These are phyloP conservation scores for Pararge aegeria DNA, from an alignment of 1,140 invertebrate species.

Conservation along the genomic window DNA sequence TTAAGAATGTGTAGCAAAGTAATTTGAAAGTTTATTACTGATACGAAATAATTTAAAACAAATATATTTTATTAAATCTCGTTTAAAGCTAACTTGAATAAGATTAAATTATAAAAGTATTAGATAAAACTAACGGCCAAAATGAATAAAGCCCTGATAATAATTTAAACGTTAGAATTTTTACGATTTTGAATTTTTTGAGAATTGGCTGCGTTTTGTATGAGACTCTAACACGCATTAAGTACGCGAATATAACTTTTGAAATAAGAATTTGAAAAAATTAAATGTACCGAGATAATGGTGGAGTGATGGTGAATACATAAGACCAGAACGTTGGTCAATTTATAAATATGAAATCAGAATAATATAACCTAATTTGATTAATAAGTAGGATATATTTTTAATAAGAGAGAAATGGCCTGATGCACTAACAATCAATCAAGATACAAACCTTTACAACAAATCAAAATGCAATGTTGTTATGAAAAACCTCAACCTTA, in stretches of 20 bases:
- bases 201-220: not conserved
- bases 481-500: too few relatives aligned
- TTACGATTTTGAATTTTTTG: not conserved
- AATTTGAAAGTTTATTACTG: not conserved
- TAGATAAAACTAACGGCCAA: slow-evolving; percentile 2
- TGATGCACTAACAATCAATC: too few relatives aligned
- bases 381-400: too few relatives aligned
- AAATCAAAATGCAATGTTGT: too few relatives aligned
- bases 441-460: too few relatives aligned
- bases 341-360: too few relatives aligned
- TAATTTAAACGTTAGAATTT: not conserved
- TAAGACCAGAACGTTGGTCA: too few relatives aligned
- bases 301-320: too few relatives aligned
- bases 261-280: not conserved
- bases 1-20: not conserved
- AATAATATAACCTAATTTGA: too few relatives aligned
- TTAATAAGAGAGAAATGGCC: too few relatives aligned
- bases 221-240: not conserved
- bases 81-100: not conserved
- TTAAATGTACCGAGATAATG: not conserved
- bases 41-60: not conserved
- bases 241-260: not conserved
- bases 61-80: not conserved
- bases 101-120: slow-evolving; percentile 6
- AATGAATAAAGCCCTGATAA: slow-evolving; percentile 5